Base-by-base conservation (phyloP, 2,113 vertebrate species). In the Himantopus leucocephalus region DNA sequence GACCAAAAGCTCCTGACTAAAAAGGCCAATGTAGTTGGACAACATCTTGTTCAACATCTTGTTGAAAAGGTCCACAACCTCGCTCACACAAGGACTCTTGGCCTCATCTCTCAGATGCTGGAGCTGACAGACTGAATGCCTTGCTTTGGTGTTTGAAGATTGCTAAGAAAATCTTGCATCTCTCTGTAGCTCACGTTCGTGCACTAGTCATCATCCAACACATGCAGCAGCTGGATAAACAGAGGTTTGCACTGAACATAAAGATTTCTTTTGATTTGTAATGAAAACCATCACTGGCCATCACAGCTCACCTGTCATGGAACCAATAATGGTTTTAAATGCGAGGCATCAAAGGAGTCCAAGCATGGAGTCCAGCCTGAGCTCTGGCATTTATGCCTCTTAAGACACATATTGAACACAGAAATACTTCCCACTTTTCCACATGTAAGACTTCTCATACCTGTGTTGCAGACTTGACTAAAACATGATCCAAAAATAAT, bases 251-350 rank as follows among this genome's bases (percentile, higher is more conserved):
- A 81, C 22, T 0, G 8, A 91, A 89, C 63, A 73, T 41, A 96
- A 92, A 77, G 60, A 60, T 85, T 94, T 89, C 64, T 95, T 96
- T 92, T 96, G 59, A 92, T 89, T 92, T 87, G 64, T 79, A 87
- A 91, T 89, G 41, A 80, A 95, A 94, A 92, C 59, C 68, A 75
- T 90, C 56, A 83, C 62, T 59, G 29, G 62, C 48, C 45, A 88
- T 89, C 70, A 89, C 60, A 75, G 34, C 87, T 90, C 92, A 94
- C 89, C 71, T 89, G 76, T 45, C 71, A 83, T n/a, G 9, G 63
- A 93, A 92, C 50, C 68, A 95, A 37, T 80, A 83, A 85, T 11
- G 70, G 39, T 73, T 90, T 88, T 90, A 94, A 83, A 85, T 39
- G 56, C 66, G 68, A 83, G 52, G 72, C 75, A 88, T 92, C 92